Percentiles rank a stretch among this genome's conserved stretches.
Evolutionary conservation across 2,797 vertebrate genomes (phyloP).

Genomic region (Lepus oiostolus): DNA sequence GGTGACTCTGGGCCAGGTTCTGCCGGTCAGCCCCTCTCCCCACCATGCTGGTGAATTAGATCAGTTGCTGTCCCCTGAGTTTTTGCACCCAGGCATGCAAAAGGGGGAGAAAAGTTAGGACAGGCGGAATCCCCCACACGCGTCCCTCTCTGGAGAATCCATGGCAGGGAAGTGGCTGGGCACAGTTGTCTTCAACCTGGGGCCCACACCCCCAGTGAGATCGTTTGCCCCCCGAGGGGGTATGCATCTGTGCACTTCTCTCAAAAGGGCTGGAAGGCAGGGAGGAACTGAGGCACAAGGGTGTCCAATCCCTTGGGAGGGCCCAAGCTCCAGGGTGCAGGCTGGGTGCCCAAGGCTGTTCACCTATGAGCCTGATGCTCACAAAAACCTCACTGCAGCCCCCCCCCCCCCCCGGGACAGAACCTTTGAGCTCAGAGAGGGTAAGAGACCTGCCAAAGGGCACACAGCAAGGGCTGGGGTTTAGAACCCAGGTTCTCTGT

Average conservation of each 20-base stretch:
- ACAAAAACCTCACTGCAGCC: neutral
- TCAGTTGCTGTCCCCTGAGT: neutral
- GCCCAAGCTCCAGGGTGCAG: neutral
- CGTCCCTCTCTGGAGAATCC: neutral
- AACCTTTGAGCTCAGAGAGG: neutral
- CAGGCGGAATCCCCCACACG: neutral
- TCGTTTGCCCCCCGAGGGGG: neutral
- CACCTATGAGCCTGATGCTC: neutral
- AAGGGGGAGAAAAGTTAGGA: neutral
- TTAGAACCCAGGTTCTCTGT: neutral
- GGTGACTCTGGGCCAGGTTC: neutral
- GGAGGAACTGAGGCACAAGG: neutral
- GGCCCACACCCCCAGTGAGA: neutral
- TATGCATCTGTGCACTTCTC: neutral
- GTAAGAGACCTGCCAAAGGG: neutral
- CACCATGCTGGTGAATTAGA: neutral
- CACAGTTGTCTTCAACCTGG: neutral
- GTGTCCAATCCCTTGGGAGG: neutral
- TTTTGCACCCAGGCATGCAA: neutral
- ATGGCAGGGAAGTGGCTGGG: neutral
- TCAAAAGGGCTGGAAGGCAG: neutral
- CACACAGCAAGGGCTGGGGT: neutral
- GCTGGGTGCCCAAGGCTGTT: neutral
- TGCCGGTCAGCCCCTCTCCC: neutral
- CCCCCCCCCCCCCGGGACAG: too few relatives aligned